phyloP scores from a whole-genome alignment of 2,113 vertebrate genomes.

The Alexandromys fortis region DNA sequence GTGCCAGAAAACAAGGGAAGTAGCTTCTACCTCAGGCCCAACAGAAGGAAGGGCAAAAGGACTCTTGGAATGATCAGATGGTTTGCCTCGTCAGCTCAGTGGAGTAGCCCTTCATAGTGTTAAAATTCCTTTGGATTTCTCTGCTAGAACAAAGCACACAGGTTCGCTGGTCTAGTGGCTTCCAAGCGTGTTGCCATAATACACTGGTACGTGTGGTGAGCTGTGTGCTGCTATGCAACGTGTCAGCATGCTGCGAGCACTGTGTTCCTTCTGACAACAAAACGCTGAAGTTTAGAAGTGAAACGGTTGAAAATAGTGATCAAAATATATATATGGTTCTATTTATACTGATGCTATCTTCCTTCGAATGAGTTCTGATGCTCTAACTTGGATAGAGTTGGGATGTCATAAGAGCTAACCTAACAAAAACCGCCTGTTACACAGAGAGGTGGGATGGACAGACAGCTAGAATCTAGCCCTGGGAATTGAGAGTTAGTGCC shows the following conservation, averaged over 20 bases:
- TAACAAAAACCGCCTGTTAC: not conserved
- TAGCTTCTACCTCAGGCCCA: conserved; percentile 58
- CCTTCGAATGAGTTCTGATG: not conserved
- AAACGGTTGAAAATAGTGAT: not conserved
- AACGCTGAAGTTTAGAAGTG: conserved; percentile 23
- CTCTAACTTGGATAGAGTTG: not conserved
- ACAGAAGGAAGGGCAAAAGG: conserved; percentile 75
- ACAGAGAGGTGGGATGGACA: not conserved
- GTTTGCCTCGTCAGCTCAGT: conserved; percentile 58
- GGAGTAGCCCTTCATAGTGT: conserved; percentile 7
- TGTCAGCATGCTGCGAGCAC: not conserved
- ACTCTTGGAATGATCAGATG: conserved; percentile 64
- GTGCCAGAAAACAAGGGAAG: conserved; percentile 69
- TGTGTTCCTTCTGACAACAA: conserved; percentile 21
- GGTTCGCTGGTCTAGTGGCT: not conserved
- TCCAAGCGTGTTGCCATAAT: not conserved
- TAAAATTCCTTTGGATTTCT: conserved; percentile 46
- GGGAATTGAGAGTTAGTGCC: not conserved
- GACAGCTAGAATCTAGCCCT: not conserved
- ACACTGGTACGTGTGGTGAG: not conserved
- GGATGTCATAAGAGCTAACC: not conserved
- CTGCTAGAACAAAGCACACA: not conserved
- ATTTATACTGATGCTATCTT: not conserved
- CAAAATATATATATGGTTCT: not conserved
- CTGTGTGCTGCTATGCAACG: not conserved